Evolutionary conservation across 2,113 vertebrate genomes (phyloP).

Genomic region (Picathartes gymnocephalus): DNA sequence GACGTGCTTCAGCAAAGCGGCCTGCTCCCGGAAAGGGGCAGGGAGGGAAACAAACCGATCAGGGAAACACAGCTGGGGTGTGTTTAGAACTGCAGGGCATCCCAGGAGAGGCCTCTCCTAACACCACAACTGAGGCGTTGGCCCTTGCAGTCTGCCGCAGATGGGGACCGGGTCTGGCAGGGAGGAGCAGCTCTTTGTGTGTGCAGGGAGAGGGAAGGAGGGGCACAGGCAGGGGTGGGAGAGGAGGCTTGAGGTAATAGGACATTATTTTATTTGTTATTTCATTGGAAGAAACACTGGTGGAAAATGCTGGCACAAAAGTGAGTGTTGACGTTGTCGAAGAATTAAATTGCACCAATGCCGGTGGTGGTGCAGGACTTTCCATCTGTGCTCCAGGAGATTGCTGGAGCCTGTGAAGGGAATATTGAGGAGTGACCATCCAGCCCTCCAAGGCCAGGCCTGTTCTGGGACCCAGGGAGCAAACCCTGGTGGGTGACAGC

Average conservation of each 20-base stretch:
- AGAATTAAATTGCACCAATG: background rate
- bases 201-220: background rate
- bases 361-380: background rate
- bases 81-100: no score
- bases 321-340: accelerated
- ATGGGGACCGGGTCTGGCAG: background rate
- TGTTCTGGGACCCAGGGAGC: background rate
- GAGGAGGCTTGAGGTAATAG: background rate
- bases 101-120: no score
- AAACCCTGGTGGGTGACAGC: background rate
- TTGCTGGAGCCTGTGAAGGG: background rate
- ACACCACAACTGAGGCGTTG: no score
- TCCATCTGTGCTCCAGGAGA: background rate
- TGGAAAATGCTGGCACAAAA: background rate
- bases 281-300: background rate
- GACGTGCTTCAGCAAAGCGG: no score
- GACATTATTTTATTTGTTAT: background rate
- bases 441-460: background rate
- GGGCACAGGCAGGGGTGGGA: background rate
- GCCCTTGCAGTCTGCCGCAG: no score
- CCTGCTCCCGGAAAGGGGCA: no score
- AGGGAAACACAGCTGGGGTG: no score
- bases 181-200: background rate
- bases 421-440: background rate
- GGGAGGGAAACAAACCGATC: no score